Evolutionary conservation across 1,140 invertebrate species (phyloP), one percentile per base, ranked within the genome.

Genomic region (Ceratina calcarata): DNA sequence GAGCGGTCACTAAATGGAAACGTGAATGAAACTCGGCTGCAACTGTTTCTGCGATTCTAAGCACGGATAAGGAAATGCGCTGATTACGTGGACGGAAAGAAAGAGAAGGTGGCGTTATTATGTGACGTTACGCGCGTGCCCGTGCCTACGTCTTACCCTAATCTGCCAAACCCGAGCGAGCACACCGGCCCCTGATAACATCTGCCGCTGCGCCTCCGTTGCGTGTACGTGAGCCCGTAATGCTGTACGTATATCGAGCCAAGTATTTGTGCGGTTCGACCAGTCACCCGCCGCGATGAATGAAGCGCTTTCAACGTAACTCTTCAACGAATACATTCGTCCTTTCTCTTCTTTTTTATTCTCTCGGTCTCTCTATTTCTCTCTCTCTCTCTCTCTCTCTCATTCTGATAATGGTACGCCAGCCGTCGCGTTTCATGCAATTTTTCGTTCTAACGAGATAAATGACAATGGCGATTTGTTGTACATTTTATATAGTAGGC

Each of bases 31-130:
- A 73, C 81, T 72, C 53, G 71, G 45, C 37, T 62, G 84, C 78
- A 84, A 77, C 72, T 53, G 84, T 87, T 87, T 86, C 78, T 84
- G 84, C 78, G 85, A 87, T 89, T 88, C 85, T 81, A 83, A 80
- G 74, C 80, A 70, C 60, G 86, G 86, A 87, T 88, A 88, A 88
- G 86, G 76, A 84, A 84, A 82, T 70, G 79, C 80, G 67, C 66
- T 82, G 84, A 79, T 83, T 85, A 86, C 76, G 86, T 71, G 78
- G 73, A 60, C 45, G 61, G 72, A 68, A 79, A 79, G 75, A 74
- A 16, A n/a, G 74, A 78, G 66, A 77, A 49, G 51, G 61, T 53
- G 32, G 37, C 53, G 51, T 84, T 84, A 84, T 84, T 84, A 81
- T 71, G 64, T 64, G 77, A 84, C 78, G 57, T 85, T 80, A 84